Conservation (phyloP, 2,113 vertebrate species). For the Dinomys branickii region DNA sequence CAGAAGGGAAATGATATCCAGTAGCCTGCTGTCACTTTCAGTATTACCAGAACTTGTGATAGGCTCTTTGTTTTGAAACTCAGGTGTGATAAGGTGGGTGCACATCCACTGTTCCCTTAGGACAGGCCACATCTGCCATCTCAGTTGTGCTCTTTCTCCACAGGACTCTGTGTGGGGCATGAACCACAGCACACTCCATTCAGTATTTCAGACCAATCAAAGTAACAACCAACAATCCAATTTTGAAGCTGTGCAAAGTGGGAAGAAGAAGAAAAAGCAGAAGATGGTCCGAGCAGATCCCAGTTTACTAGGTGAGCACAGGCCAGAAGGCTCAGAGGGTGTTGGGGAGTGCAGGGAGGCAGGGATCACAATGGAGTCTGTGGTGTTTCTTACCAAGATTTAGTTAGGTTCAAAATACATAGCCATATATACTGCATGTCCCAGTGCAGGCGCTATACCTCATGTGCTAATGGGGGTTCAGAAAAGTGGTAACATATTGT, state of each 20-base stretch:
- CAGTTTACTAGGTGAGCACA: conserved; percentile 95
- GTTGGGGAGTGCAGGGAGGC: background rate
- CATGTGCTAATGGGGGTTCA: background rate
- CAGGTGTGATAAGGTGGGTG: background rate
- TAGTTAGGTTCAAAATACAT: background rate
- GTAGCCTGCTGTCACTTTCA: background rate
- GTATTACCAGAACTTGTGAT: background rate
- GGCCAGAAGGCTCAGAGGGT: accelerated
- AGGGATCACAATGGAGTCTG: accelerated
- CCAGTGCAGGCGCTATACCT: background rate
- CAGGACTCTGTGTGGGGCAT: conserved; percentile 96
- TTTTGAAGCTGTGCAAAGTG: conserved; percentile 97
- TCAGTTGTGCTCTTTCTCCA: conserved; percentile 46
- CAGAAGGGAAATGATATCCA: background rate
- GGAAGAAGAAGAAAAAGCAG: conserved; percentile 99
- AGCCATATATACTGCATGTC: background rate
- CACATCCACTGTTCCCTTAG: background rate
- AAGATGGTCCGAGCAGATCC: conserved; percentile 99
- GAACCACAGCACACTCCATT: conserved; percentile 91
- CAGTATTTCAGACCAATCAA: conserved; percentile 95
- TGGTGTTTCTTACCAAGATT: background rate
- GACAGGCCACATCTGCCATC: background rate
- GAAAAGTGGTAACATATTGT: background rate
- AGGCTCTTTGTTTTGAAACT: background rate
- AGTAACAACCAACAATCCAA: conserved; percentile 93